Evolutionary conservation across 92 coral and sea anemone genomes (phyloP).

Genomic region (Chrysogorgia sp.): DNA sequence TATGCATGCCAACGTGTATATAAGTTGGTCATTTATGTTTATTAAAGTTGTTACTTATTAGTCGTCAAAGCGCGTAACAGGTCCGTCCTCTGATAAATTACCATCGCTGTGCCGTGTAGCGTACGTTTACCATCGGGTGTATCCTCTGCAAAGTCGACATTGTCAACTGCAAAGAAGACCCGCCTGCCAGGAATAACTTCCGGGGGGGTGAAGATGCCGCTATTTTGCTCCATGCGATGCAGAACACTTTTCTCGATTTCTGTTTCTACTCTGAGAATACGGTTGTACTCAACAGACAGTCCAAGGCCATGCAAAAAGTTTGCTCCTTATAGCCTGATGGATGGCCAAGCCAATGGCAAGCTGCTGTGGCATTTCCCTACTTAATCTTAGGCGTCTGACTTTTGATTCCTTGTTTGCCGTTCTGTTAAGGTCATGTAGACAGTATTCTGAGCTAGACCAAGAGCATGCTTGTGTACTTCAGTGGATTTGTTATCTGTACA

Average conservation of each 20-base stretch:
- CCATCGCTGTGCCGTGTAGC: slow-evolving; percentile 73
- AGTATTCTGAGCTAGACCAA: slow-evolving; percentile 65
- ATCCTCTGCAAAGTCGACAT: slow-evolving; percentile 65
- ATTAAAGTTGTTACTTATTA: too few relatives aligned
- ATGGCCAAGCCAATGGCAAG: slow-evolving; percentile 71
- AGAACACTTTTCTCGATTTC: slow-evolving; percentile 64
- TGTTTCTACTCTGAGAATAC: slow-evolving; percentile 68
- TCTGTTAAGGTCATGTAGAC: slow-evolving; percentile 64
- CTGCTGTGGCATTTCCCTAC: slow-evolving; percentile 76
- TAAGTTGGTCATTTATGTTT: too few relatives aligned
- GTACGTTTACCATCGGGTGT: slow-evolving; percentile 66
- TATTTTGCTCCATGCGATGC: slow-evolving; percentile 53
- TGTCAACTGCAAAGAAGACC: slow-evolving; percentile 70
- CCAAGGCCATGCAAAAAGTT: slow-evolving; percentile 74
- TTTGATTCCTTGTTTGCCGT: slow-evolving; percentile 54
- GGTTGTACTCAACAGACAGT: slow-evolving; percentile 69
- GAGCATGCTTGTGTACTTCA: slow-evolving; percentile 65
- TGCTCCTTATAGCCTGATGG: slow-evolving; percentile 68
- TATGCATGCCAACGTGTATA: too few relatives aligned
- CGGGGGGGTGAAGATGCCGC: slow-evolving; percentile 62
- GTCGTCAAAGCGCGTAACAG: too few relatives aligned
- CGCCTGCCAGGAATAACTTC: slow-evolving; percentile 59
- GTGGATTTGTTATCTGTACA: slow-evolving; percentile 49
- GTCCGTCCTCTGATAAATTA: slow-evolving; percentile 54
- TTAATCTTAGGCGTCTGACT: slow-evolving; percentile 40